A percentile compares a stretch with the other conserved stretches of the same genome.
Evolutionary conservation across 2,797 vertebrate genomes (phyloP).

Genomic region (Syndactyla subalaris): DNA sequence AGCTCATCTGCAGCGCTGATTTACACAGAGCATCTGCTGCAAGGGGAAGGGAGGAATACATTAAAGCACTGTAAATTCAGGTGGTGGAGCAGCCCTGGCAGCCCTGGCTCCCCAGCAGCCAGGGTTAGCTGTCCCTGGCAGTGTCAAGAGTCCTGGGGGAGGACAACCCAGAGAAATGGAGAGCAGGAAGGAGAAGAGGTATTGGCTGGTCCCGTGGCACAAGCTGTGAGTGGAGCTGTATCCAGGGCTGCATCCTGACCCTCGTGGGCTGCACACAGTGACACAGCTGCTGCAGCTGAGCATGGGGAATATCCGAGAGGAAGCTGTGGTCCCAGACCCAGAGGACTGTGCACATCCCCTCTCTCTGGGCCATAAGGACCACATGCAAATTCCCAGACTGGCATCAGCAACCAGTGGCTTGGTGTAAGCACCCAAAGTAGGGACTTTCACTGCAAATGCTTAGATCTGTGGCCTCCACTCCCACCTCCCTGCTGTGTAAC

Average conservation of each 20-base stretch:
- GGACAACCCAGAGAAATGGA: not conserved
- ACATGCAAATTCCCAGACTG: not conserved
- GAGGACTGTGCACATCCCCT: not conserved
- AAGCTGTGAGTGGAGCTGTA: too few species aligned
- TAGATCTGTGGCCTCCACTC: not conserved
- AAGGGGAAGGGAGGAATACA: not conserved
- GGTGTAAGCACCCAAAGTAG: not conserved
- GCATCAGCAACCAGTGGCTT: rapidly evolving
- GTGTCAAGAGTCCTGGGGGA: rapidly evolving
- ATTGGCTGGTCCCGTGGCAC: not conserved
- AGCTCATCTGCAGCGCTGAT: not conserved
- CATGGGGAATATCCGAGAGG: rapidly evolving
- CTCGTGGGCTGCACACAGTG: rapidly evolving
- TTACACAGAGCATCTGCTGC: not conserved
- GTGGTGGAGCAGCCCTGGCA: not conserved
- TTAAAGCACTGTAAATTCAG: not conserved
- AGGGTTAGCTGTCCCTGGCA: not conserved
- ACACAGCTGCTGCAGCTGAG: not conserved
- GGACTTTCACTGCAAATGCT: not conserved
- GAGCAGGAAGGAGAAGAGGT: not conserved
- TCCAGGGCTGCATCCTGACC: not conserved
- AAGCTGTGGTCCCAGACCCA: not conserved
- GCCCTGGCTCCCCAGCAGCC: not conserved
- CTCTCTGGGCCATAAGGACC: not conserved
- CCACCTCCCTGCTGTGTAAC: not conserved